Conservation (phyloP, 2,113 vertebrate genomes). For the Fulmarus glacialis region DNA sequence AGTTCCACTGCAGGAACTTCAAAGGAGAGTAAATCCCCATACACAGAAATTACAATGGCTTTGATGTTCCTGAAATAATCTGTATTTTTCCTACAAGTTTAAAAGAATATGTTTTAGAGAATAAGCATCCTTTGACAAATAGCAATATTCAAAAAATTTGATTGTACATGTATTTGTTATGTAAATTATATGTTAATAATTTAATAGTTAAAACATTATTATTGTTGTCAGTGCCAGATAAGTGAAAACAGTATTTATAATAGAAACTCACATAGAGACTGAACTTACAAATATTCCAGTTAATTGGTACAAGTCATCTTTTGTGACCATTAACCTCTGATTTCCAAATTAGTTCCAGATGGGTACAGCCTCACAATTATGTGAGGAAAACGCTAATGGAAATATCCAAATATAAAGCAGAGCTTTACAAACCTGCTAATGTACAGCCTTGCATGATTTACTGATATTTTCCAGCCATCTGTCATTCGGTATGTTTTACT, state of each 20-base stretch:
- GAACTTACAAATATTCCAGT: conserved; percentile 23
- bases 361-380: neutral
- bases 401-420: neutral
- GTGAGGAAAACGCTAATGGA: neutral
- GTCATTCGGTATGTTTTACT: neutral
- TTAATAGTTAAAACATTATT: conserved; percentile 7
- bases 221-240: neutral
- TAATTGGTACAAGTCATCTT: conserved; percentile 48
- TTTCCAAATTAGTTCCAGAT: conserved; percentile 49
- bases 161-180: neutral
- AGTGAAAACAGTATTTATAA: conserved; percentile 38
- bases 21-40: conserved; percentile 30
- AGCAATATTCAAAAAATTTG: neutral
- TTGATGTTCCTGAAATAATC: conserved; percentile 40
- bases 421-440: neutral
- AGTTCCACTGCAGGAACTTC: conserved; percentile 19
- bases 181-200: conserved; percentile 1
- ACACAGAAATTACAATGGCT: conserved; percentile 24
- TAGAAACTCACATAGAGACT: neutral
- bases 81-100: neutral
- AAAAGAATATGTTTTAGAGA: neutral
- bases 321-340: conserved; percentile 49
- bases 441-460: neutral
- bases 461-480: neutral
- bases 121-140: neutral